These are phyloP conservation scores for Acrobasis consociella DNA, from an alignment of 2,888 invertebrate species.

Conservation along the genomic window DNA sequence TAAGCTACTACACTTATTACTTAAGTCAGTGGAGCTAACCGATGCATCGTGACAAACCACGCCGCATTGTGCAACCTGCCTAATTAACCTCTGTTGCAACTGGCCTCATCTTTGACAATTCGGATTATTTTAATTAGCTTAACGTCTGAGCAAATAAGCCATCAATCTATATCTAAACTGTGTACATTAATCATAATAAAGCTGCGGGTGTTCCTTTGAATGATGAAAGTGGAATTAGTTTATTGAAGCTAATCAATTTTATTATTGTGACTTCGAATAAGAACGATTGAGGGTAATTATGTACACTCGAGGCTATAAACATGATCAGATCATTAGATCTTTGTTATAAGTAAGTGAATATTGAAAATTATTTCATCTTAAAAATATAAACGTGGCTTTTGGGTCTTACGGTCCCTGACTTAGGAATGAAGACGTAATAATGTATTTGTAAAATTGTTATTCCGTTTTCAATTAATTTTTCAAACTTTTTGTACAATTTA, in stretches of 20 bases:
- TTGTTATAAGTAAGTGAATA: no score
- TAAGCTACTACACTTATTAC: conserved; percentile 2
- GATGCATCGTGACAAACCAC: conserved; percentile 12
- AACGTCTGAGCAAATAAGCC: background rate
- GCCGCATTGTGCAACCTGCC: background rate
- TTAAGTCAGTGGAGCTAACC: conserved; percentile 13
- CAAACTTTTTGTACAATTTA: no score
- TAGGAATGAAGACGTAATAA: no score
- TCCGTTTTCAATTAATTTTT: no score
- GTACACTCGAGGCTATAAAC: no score
- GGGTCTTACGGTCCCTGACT: no score
- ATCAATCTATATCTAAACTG: background rate
- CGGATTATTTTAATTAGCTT: background rate
- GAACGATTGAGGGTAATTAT: no score
- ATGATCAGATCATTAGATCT: no score
- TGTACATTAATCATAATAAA: background rate
- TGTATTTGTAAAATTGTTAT: no score
- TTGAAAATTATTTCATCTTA: no score
- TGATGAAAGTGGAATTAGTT: background rate
- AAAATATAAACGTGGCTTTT: no score
- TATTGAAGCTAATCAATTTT: background rate
- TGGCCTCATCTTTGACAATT: background rate
- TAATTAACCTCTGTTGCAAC: conserved; percentile 1
- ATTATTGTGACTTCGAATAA: background rate
- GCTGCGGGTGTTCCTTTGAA: background rate